A percentile compares a stretch with the other conserved stretches of the same genome.
Evolutionary conservation across 2,888 invertebrate species (phyloP).

Genomic region (Lordiphosa fenestrarum): DNA sequence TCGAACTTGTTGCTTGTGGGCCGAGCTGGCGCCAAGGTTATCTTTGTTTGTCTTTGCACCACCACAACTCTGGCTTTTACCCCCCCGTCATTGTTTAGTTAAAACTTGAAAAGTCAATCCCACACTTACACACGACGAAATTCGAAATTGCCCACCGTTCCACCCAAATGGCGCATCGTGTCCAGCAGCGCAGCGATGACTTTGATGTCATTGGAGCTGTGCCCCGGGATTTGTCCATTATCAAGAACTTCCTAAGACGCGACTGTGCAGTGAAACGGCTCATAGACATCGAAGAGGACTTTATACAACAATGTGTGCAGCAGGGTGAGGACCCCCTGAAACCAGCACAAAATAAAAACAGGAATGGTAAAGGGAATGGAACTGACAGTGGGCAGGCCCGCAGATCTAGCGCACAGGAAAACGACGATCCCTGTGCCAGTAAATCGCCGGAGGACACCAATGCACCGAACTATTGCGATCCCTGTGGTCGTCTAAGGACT

Average conservation of each 20-base stretch:
- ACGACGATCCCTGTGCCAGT: slow-evolving; percentile 38
- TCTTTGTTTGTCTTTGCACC: slow-evolving; percentile 8
- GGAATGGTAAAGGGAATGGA: background rate
- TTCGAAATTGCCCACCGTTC: slow-evolving; percentile 1
- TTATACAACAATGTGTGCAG: slow-evolving; percentile 37
- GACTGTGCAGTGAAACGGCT: slow-evolving; percentile 59
- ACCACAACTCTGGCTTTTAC: slow-evolving; percentile 11
- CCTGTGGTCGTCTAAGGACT: slow-evolving; percentile 45
- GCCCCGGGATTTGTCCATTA: slow-evolving; percentile 59
- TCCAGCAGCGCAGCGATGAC: slow-evolving; percentile 53
- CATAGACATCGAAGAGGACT: slow-evolving; percentile 60
- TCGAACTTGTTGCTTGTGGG: slow-evolving; percentile 57
- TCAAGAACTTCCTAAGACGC: slow-evolving; percentile 58
- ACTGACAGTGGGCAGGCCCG: background rate
- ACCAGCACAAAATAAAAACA: background rate
- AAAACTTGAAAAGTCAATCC: slow-evolving; percentile 1
- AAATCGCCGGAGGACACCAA: slow-evolving; percentile 23
- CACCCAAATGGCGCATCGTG: slow-evolving; percentile 49
- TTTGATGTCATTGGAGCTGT: slow-evolving; percentile 62
- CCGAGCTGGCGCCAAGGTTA: slow-evolving; percentile 8
- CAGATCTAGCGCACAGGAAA: background rate
- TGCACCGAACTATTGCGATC: slow-evolving; percentile 41
- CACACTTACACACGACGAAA: slow-evolving; percentile 1
- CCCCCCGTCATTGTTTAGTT: slow-evolving; percentile 12
- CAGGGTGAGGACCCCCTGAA: slow-evolving; percentile 14